These are phyloP conservation scores for Morus bassanus DNA, from an alignment of 2,797 vertebrate genomes.

Conservation along the genomic window DNA sequence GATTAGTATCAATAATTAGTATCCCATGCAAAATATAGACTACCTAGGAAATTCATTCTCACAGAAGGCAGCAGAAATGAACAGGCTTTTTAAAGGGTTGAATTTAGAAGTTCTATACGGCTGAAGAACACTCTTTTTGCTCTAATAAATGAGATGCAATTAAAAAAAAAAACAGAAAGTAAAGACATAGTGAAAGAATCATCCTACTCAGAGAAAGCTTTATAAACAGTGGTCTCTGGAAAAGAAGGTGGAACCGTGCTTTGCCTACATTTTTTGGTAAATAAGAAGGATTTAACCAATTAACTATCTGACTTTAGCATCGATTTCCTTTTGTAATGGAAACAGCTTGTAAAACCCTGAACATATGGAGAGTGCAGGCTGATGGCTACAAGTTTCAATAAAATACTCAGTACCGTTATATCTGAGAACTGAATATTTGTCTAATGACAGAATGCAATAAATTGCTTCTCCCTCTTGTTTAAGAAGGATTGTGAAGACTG, in stretches of 20 bases:
- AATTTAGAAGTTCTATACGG: neutral
- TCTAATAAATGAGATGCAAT: neutral
- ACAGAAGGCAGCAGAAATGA: neutral
- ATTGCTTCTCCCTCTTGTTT: neutral
- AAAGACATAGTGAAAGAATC: neutral
- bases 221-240: neutral
- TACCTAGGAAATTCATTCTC: neutral
- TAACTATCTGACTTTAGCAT: neutral
- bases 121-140: neutral
- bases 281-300: slow-evolving; percentile 8
- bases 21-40: neutral
- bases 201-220: neutral
- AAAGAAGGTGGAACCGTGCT: neutral
- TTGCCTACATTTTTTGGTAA: neutral
- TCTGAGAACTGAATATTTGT: neutral
- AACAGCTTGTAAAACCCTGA: slow-evolving; percentile 4
- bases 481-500: neutral
- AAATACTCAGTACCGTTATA: neutral
- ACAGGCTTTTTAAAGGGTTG: neutral
- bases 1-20: neutral
- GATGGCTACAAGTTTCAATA: neutral
- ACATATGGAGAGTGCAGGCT: neutral
- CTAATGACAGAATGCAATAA: neutral
- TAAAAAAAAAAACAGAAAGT: neutral
- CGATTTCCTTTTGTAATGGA: neutral